Evolutionary conservation across 1,140 invertebrate species (phyloP), one percentile per base, ranked within the genome.

Genomic region (Drosophila mauritiana): DNA sequence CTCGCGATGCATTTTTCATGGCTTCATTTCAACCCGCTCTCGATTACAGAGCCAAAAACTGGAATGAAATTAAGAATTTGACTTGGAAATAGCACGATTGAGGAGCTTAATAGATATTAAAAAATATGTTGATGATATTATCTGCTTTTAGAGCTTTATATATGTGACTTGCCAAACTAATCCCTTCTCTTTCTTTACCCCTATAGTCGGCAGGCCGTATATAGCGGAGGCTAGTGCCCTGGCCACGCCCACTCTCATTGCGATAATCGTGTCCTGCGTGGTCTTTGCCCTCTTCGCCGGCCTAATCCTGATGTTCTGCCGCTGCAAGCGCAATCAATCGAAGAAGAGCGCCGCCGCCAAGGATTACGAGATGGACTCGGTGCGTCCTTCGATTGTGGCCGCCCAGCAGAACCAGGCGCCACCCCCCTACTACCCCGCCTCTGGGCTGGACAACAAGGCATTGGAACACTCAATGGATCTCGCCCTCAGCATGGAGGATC

Each of bases 361-460:
- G 92, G 96, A 97, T 91, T 97, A 97, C 91, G 97, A 97, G 93
- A 97, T 97, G 96, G 96, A 97, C 90, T 96, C 96, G 1, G 94
- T 95, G 68, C 94, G 96, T 40, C 96, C 96, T 2, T 96, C 96
- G 51, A 95, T 97, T 91, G 96, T 97, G 4, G 94, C 95, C 27
- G 88, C 90, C 49, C 95, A 96, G 65, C 96, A 96, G 91, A 96
- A 95, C 69, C 96, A 96, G 92, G 95, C 95, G 8, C 96, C 96
- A 42, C 97, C 97, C 2, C 97, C 97, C 11, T 97, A 97, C 79
- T 97, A 96, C 79, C 95, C 96, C 13, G 94, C 95, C 22, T 95
- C 95, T n/a, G 96, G 96, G 5, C 95, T 98, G 92, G 97, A 98
- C 92, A 98, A 98, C 92, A 98, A 98, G 93, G 97, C 96, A 31